Conservation (phyloP, 2,113 vertebrate species). For the Pterocles orientalis region DNA sequence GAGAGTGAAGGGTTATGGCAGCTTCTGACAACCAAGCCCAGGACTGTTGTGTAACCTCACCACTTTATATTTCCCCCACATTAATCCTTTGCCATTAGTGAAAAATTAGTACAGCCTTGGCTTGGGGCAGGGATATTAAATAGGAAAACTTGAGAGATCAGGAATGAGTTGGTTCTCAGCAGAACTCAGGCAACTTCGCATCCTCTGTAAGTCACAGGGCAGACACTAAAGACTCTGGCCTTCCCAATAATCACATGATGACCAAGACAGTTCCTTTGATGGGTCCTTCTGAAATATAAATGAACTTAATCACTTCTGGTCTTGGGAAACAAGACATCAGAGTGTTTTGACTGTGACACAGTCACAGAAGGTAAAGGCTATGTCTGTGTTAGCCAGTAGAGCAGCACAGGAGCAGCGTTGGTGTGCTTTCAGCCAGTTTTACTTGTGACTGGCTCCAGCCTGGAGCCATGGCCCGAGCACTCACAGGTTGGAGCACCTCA, state of each 20-base stretch:
- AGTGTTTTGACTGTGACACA: background rate
- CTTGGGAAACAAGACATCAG: background rate
- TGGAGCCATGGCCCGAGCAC: background rate
- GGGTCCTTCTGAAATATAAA: background rate
- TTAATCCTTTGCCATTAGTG: background rate
- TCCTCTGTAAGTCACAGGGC: background rate
- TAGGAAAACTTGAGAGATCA: background rate
- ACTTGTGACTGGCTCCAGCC: background rate
- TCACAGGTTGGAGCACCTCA: background rate
- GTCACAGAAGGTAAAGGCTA: background rate
- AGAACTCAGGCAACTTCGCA: background rate
- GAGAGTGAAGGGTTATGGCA: background rate
- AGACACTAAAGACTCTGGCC: background rate
- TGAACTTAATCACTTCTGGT: background rate
- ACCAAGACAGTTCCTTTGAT: background rate
- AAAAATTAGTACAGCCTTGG: background rate
- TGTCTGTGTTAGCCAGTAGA: background rate
- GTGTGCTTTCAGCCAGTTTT: background rate
- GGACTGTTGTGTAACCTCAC: background rate
- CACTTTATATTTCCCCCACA: background rate
- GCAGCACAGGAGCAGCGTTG: background rate
- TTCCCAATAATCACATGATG: background rate
- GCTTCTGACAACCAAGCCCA: background rate
- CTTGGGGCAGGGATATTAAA: background rate
- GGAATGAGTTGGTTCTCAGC: background rate